Base-by-base conservation (phyloP, 1,140 invertebrate genomes). In the Arion vulgaris region DNA sequence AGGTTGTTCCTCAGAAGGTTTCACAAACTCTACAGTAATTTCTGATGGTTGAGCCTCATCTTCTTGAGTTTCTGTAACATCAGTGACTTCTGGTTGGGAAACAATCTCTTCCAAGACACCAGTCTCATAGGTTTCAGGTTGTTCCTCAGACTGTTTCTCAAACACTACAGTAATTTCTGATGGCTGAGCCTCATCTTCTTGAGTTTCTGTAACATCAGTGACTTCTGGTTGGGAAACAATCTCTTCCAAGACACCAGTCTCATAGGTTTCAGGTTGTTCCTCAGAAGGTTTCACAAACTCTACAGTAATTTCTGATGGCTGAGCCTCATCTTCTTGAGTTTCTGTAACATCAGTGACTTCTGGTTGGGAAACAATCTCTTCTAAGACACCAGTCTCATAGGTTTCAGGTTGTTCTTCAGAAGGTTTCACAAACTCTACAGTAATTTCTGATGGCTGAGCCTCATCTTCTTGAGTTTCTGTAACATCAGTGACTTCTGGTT, bases 121-220 rank as follows among this genome's bases (percentile, higher is more conserved):
- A 49, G 53, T 74, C 36, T 83, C 49, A 68, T 71, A 83, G 15
- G 76, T 68, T 41, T 77, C 51, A 71, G 76, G 77, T 32, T 72
- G 57, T 75, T 81, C 72, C 62, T 76, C 75, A 32, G 76, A 49
- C 53, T 83, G 62, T 80, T 85, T 80, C 26, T 36, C 75, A 53
- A 84, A 36, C 39, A 84, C 85, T 41, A 75, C 72, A 49, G 81
- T 23, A 7, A 88, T 86, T 81, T 89, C 87, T 72, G 85, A 82
- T n/a, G 83, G 83, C 34, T 79, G 77, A 36, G 81, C 83, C 15
- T 88, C 86, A 36, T 78, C 75, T 23, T 82, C 32, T 38, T 41
- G 26, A 66, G 87, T 86, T 77, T 84, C 82, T 62, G 81, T 80
- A 41, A 88, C 69, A 34, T 77, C 75, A 23, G 38, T 74, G 28